Base-by-base conservation (phyloP, 2,797 vertebrate species). In the Megalops cyprinoides region DNA sequence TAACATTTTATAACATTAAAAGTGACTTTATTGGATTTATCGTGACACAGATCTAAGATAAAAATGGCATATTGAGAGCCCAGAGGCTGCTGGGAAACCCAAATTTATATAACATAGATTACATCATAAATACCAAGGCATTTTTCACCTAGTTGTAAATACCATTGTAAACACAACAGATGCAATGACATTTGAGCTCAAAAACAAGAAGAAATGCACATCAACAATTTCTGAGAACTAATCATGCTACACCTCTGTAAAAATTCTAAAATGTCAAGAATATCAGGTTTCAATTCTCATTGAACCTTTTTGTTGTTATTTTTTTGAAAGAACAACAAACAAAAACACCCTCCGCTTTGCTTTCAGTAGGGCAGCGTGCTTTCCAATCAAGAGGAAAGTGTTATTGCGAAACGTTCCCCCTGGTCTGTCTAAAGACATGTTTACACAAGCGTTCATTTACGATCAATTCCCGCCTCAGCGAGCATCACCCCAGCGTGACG, bases 401-500 rank as follows among this genome's bases (percentile, higher is more conserved):
- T 81, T 79, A 58, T 76, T 18, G 80, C 79, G 80, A 60, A 85
- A 77, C 34, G 76, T 85, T 86, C 81, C 77, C 77, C 81, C 76
- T 49, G 86, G 86, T 90, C 87, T 85, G 85, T 85, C 86, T 83
- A 86, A 88, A 83, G 89, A 90, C 89, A 84, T 91, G 89, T 92
- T 94, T 92, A 93, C 93, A 93, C 92, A 93, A 93, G 89, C 86
- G 84, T 87, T 92, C 87, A 89, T 92, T 94, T 93, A 90, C 87
- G 91, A 89, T 76, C 81, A 85, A 91, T 85, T 89, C 88, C 75
- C 86, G 87, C 87, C 81, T 82, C 25, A 49, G 84, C 49, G 28
- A 89, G 86, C 83, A 28, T 1, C 60, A 65, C 87, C 87, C 74
- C 88, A 88, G 91, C 79, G 55, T 92, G 92, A 90, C 82, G 84